Evolutionary conservation across 2,113 vertebrate genomes (phyloP), one percentile per base, ranked within the genome.

Genomic region (Cynopterus brachyotis): DNA sequence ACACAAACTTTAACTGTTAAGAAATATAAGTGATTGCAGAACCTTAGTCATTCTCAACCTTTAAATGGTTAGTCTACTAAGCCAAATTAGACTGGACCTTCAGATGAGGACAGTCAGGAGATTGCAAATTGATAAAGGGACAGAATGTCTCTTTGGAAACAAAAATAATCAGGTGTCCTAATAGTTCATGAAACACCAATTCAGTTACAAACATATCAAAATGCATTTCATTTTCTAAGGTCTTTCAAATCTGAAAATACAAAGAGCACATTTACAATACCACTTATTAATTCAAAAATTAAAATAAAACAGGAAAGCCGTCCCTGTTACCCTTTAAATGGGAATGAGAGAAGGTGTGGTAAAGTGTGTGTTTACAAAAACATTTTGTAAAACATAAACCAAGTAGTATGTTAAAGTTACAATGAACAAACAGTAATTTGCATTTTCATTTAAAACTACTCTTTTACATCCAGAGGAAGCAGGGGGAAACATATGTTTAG

Each of bases 361-460:
- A 57, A 91, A n/a, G 7, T 28, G 19, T 20, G 15, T 28, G 13
- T 67, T 85, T 92, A 57, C 32, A 26, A 40, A 35, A 28, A 66
- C 30, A 83, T 10, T 93, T 37, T 20, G 40, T 50, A 45, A 90
- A 66, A 95, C 30, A 24, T 9, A 35, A 7, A 35, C 22, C 32
- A 40, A 57, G 6, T 30, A 83, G 42, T 57, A 89, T 26, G 32
- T 50, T 85, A 80, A 80, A 80, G 60, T 69, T 94, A 90, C 89
- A 83, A 92, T 35, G n/a, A 88, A 94, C 6, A 88, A 94, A 96
- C 2, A 59, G 76, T 28, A 64, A 94, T 94, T 90, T 96, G n/a
- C 90, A 85, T 94, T 35, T 64, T 89, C 60, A 59, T 84, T 89
- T 92, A 80, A 90, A 88, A 69, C 79, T 84, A 62, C 45, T 67